Evolutionary conservation across 2,888 invertebrate species (phyloP), one percentile per base, ranked within the genome.

Genomic region (Xylota sylvarum): DNA sequence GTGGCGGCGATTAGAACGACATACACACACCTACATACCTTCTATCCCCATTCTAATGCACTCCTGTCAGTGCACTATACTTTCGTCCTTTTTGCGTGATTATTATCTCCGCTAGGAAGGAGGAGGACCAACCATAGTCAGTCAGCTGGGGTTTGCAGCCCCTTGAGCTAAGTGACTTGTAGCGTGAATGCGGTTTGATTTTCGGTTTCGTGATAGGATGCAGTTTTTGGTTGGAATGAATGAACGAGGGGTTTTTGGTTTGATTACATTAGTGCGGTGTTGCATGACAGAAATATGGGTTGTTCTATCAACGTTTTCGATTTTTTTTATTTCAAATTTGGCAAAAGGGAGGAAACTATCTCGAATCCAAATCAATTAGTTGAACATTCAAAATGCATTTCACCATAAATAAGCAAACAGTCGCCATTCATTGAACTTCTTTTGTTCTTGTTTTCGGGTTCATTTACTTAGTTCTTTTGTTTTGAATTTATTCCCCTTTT

Each of bases 181-280:
- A 73, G 77, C 70, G 62, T 81, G 69, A 69, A 64, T 77, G 67
- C 62, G 81, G 86, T 86, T 62, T 73, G 81, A 86, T 70, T 86
- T 82, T 73, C 12, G 86, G 72, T 76, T 67, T 55, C 80, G 60
- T 76, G 65, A 60, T 65, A n/a, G n/a, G 43, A 14, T 60, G 76
- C 46, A 72, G 17, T 30, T 7, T 27, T 46, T 40, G 48, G 55
- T 30, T 23, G 5, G n/a, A n/a, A n/a, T n/a, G n/a, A 12, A 10
- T 4, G 17, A 17, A 27, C 9, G n/a, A 10, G 12, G n/a, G 19
- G 27, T 52, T 12, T 12, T 37, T 27, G 73, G 46, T 48, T 69
- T 74, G 62, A 83, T 72, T 77, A 65, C 48, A 56, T 70, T 72
- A 64, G 14, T 48, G 37, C 40, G 58, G 23, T 58, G 48, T 40